A percentile compares a stretch with the other conserved stretches of the same genome.
phyloP scores from a whole-genome alignment of 2,797 vertebrate species.

The Coreius guichenoti region DNA sequence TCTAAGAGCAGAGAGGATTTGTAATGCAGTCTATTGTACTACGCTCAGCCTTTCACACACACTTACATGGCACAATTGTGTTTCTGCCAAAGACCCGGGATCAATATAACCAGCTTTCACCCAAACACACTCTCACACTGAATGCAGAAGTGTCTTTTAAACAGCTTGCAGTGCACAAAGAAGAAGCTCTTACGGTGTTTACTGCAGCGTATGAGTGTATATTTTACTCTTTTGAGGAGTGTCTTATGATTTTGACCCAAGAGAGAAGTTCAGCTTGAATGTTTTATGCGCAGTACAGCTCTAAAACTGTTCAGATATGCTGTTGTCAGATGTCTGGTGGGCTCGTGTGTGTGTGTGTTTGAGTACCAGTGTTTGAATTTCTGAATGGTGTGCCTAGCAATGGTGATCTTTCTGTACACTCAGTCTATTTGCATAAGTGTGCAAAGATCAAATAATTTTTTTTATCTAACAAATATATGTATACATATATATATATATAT shows the following conservation, averaged over 20 bases:
- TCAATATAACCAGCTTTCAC: conserved; percentile 40
- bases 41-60: conserved; percentile 47
- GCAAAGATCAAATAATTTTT: not conserved
- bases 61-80: conserved; percentile 66
- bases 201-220: not conserved
- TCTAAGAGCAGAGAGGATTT: conserved; percentile 64
- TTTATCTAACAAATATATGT: not conserved
- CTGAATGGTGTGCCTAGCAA: conserved; percentile 16
- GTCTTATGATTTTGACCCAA: conserved; percentile 7
- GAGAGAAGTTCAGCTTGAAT: conserved; percentile 22
- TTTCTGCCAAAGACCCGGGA: conserved; percentile 61
- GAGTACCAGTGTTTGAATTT: conserved; percentile 4
- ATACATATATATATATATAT: not conserved
- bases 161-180: conserved; percentile 10
- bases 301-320: conserved; percentile 1
- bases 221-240: conserved; percentile 10
- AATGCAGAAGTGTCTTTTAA: conserved; percentile 30
- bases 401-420: not conserved
- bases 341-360: not conserved
- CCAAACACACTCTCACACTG: conserved; percentile 20
- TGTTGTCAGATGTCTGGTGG: not conserved
- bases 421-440: not conserved
- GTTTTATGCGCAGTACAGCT: not conserved
- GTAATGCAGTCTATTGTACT: conserved; percentile 65
- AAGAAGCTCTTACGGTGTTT: not conserved